Conservation (phyloP, 2,888 invertebrate genomes). For the Diploptera punctata region DNA sequence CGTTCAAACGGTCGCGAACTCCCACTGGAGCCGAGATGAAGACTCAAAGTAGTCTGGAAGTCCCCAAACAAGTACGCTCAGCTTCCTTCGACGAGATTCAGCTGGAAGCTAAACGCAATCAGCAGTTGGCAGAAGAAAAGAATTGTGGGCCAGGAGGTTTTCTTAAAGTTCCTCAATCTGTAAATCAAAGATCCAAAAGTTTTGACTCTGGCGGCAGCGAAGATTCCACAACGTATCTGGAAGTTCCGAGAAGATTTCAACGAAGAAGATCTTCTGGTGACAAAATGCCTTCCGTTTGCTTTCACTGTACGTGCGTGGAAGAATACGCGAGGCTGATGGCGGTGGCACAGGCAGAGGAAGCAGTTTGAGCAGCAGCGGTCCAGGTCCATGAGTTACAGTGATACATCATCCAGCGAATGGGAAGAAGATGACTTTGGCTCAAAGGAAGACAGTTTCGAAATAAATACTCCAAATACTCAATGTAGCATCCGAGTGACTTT, state of each 20-base stretch:
- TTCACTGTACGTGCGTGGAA: conserved; percentile 64
- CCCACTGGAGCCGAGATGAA: conserved; percentile 92
- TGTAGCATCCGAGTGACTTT: conserved; percentile 68
- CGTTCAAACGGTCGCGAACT: conserved; percentile 86
- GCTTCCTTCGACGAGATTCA: conserved; percentile 92
- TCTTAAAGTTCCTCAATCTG: conserved; percentile 43
- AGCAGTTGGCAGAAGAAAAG: conserved; percentile 53
- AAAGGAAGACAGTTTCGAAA: conserved; percentile 33
- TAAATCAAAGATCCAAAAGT: conserved; percentile 75
- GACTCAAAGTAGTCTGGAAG: conserved; percentile 89
- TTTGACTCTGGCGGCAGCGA: conserved; percentile 75
- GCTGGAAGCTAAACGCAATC: conserved; percentile 70
- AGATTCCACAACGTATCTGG: conserved; percentile 58
- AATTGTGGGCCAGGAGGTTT: conserved; percentile 43
- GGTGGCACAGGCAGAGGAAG: conserved; percentile 3
- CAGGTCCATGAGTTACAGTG: conserved; percentile 59
- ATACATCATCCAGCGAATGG: conserved; percentile 43
- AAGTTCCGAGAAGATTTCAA: conserved; percentile 60
- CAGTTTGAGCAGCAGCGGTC: background rate
- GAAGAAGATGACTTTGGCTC: conserved; percentile 38
- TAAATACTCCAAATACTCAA: conserved; percentile 51
- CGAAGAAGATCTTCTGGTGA: conserved; percentile 61
- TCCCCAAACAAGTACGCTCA: conserved; percentile 88
- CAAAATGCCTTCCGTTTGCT: conserved; percentile 59
- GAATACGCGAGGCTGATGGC: conserved; percentile 32